Percentiles rank a stretch among this genome's conserved stretches.
phyloP scores from a whole-genome alignment of 2,888 invertebrate genomes.

The Tolmerus cingulatus region DNA sequence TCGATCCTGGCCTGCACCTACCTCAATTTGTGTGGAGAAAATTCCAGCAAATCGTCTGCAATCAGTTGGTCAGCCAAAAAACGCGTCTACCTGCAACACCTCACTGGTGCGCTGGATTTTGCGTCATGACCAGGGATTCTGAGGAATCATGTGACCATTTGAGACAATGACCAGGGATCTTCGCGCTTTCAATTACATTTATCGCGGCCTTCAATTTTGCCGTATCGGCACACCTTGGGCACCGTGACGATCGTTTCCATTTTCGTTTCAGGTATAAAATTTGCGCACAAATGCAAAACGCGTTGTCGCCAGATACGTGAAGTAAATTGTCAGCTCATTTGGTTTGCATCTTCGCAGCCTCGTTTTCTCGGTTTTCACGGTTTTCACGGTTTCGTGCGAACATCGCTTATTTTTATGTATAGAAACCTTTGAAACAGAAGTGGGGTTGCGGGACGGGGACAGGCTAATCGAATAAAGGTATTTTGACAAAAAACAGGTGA shows the following conservation, averaged over 20 bases:
- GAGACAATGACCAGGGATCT: not conserved
- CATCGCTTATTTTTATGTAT: not conserved
- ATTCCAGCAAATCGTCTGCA: conserved; percentile 27
- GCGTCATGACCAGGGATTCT: not conserved
- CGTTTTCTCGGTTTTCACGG: not conserved
- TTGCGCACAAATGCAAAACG: conserved; percentile 14
- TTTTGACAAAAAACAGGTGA: conserved; percentile 42
- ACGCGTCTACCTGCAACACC: not conserved
- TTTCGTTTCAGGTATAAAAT: conserved; percentile 23
- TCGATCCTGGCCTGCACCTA: not conserved
- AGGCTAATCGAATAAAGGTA: conserved; percentile 37
- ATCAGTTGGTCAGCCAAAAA: conserved; percentile 7
- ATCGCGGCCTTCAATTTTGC: conserved; percentile 10
- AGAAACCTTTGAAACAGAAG: not conserved
- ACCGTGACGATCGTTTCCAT: not conserved
- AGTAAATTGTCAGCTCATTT: conserved; percentile 39
- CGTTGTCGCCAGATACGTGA: not conserved
- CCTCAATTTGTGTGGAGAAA: conserved; percentile 2
- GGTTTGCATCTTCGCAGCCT: conserved; percentile 29
- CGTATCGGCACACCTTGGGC: not conserved
- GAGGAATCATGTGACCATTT: not conserved
- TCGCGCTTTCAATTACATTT: conserved; percentile 21
- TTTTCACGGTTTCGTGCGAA: conserved; percentile 15
- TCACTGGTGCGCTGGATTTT: not conserved
- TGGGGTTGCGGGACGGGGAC: not conserved